A percentile compares a stretch with the other conserved stretches of the same genome.
These are phyloP conservation scores for Enteromius radiatus DNA, from an alignment of 2,797 vertebrate species.

Conservation along the genomic window DNA sequence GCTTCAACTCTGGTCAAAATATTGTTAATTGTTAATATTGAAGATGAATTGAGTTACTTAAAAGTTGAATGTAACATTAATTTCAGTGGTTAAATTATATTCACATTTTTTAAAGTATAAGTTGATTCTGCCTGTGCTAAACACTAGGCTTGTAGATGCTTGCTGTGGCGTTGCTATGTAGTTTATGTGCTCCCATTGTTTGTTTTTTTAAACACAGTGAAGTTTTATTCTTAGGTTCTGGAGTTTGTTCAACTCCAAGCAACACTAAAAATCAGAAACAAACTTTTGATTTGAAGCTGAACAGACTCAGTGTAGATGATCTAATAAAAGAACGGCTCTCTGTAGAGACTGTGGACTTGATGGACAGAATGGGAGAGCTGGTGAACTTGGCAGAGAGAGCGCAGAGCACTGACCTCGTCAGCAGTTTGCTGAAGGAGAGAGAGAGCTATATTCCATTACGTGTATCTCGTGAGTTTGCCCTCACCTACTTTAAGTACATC, in stretches of 20 bases:
- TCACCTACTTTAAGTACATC: background rate
- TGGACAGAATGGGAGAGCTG: conserved; percentile 71
- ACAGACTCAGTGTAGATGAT: background rate
- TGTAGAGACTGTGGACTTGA: conserved; percentile 73
- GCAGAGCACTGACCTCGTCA: conserved; percentile 65
- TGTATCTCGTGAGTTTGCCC: conserved; percentile 69
- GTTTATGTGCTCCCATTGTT: background rate
- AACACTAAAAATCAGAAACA: background rate
- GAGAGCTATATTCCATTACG: conserved; percentile 69
- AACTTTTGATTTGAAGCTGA: background rate
- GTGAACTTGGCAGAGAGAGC: conserved; percentile 68
- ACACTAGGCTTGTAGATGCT: background rate
- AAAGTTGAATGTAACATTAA: background rate
- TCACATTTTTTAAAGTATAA: background rate
- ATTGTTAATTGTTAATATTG: background rate
- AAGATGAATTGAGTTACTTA: background rate
- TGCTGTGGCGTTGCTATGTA: background rate
- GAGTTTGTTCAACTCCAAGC: background rate
- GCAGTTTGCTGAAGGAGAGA: conserved; percentile 70
- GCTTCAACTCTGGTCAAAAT: background rate
- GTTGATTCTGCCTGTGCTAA: background rate
- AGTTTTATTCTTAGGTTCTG: background rate
- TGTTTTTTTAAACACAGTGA: too few relatives aligned
- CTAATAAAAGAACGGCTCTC: background rate
- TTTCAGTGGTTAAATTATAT: background rate